Conservation (phyloP, 35 echinoderm and acorn worm genomes). For the Hemicentrotus pulcherrimus region DNA sequence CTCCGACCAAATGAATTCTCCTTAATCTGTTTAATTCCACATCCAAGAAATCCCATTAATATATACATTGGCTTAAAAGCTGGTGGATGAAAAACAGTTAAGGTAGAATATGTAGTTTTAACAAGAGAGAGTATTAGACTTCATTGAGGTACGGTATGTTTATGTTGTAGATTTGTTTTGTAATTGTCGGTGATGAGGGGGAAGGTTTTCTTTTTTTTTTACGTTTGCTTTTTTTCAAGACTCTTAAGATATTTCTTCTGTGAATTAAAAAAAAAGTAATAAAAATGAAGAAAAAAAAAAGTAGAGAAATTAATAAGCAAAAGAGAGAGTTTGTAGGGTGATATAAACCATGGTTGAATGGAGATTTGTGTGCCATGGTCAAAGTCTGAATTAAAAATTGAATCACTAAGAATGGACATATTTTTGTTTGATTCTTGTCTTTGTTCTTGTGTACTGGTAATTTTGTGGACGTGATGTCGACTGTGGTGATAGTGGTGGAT, state of each 20-base stretch:
- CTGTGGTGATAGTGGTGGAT: background rate
- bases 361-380: slow-evolving; percentile 51
- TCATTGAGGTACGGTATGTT: background rate
- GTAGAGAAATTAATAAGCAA: slow-evolving; percentile 30
- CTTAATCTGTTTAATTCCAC: background rate
- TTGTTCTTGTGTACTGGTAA: background rate
- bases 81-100: background rate
- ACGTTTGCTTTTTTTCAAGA: slow-evolving; percentile 40
- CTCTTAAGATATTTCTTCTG: slow-evolving; percentile 7
- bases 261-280: slow-evolving; percentile 27
- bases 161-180: background rate
- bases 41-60: background rate
- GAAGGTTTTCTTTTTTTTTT: slow-evolving; percentile 11
- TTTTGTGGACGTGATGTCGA: background rate
- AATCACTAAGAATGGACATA: slow-evolving; percentile 42
- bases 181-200: slow-evolving; percentile 45
- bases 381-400: slow-evolving; percentile 42
- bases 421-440: background rate
- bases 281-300: slow-evolving; percentile 43
- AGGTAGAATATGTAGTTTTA: background rate
- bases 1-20: background rate
- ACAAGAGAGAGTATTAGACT: background rate
- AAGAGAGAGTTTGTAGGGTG: background rate
- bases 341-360: background rate
- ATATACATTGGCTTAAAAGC: background rate